Evolutionary conservation across 2,888 invertebrate genomes (phyloP), one percentile per base, ranked within the genome.

Genomic region (Listrodromus nycthemerus): DNA sequence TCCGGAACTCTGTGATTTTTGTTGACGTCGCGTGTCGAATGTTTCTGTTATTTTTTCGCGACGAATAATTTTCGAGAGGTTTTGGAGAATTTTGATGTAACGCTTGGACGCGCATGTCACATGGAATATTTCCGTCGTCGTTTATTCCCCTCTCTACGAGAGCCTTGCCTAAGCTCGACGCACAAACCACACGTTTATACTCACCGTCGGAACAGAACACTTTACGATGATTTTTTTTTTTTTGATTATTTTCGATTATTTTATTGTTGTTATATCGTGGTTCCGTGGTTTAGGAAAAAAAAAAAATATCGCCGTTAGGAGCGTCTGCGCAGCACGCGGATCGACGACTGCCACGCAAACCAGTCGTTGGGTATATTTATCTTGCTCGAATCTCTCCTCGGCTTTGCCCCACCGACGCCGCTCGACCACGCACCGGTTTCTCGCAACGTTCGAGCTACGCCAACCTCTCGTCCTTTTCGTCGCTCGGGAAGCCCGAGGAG

Each of bases 321-420:
- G 37, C 71, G 66, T 71, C 58, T 21, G 27, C 65, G 65, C 69
- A 50, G 63, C 65, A 73, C 79, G 78, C 65, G 70, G 45, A 50
- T 65, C 16, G 69, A 55, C 69, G 67, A 69, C 80, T 76, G 74
- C 75, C 50, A 65, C 58, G 65, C 79, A 24, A 79, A 83, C 83
- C 50, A 58, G 73, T 33, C 74, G 77, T 70, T 80, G 71, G 76
- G 71, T 83, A 83, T 83, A 83, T 83, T 75, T 83, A 80, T 83
- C 83, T 76, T 73, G 21, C 45, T 74, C 16, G 70, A n/a, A 65
- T 76, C 65, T 76, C 65, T 66, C 41, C 66, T 76, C 83, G 71
- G 75, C 83, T 76, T 80, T 83, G 83, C 71, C 61, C 76, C 55
- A 71, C 71, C 71, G 52, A 30, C 55, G 45, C 24, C 70, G 33